Conservation (phyloP, 2,113 vertebrate genomes). For the Actenoides hombroni region DNA sequence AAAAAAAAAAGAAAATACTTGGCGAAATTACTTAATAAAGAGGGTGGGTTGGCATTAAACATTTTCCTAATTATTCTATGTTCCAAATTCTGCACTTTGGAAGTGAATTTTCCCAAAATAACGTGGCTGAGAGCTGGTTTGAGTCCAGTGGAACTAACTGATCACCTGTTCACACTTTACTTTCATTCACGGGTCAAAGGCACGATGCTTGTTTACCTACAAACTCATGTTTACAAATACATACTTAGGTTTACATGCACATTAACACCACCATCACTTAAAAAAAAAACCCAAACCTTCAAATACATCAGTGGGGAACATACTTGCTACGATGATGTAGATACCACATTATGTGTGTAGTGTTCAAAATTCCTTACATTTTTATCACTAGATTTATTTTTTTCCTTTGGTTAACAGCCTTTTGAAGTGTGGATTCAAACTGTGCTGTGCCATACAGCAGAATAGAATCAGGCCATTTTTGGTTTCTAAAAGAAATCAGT, state of each 20-base stretch:
- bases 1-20: conserved; percentile 27
- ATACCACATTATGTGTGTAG: background rate
- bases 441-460: background rate
- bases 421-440: background rate
- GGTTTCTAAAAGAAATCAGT: background rate
- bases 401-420: background rate
- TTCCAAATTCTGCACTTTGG: background rate
- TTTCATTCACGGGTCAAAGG: background rate
- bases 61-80: conserved; percentile 40
- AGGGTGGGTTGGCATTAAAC: conserved; percentile 50
- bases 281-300: background rate
- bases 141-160: background rate
- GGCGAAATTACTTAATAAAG: conserved; percentile 54
- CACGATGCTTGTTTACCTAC: background rate
- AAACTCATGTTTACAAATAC: background rate
- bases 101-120: background rate
- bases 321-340: background rate
- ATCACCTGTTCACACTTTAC: background rate
- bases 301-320: background rate
- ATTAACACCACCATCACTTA: background rate
- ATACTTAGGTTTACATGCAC: background rate
- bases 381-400: background rate
- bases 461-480: background rate
- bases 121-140: background rate
- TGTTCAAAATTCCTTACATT: background rate